These are phyloP conservation scores for Drosophila ambigua DNA, from an alignment of 1,140 invertebrate genomes.

Conservation along the genomic window DNA sequence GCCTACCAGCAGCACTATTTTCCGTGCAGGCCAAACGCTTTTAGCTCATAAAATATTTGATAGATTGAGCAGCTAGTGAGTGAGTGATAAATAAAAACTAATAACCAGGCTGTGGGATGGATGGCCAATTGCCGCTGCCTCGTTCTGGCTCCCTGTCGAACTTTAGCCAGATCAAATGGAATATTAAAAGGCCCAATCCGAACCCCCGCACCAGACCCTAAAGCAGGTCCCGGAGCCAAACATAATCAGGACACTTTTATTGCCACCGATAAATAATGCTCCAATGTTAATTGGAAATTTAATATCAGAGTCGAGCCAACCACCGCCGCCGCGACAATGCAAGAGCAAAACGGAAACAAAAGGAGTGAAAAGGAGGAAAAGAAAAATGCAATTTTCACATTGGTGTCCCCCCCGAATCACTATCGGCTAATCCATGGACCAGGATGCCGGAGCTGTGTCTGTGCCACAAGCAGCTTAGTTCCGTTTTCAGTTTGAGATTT, in stretches of 20 bases:
- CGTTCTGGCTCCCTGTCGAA: background rate
- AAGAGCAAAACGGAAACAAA: background rate
- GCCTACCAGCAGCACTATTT: slow-evolving; percentile 1
- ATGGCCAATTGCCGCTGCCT: background rate
- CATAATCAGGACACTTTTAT: slow-evolving; percentile 82
- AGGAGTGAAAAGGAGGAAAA: background rate
- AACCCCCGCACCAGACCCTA: background rate
- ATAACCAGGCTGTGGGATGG: slow-evolving; percentile 28
- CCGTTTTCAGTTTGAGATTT: slow-evolving; percentile 2
- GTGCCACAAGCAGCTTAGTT: slow-evolving; percentile 38
- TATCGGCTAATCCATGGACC: slow-evolving; percentile 1
- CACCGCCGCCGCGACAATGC: slow-evolving; percentile 9
- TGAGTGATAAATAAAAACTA: slow-evolving; percentile 74
- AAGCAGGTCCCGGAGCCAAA: slow-evolving; percentile 23
- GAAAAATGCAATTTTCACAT: slow-evolving; percentile 49
- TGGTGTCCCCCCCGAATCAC: background rate
- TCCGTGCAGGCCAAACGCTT: background rate
- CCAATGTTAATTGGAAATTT: slow-evolving; percentile 80
- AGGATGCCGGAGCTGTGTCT: background rate
- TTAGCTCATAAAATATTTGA: slow-evolving; percentile 64
- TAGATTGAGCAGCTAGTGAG: slow-evolving; percentile 50
- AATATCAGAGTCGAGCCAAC: slow-evolving; percentile 42
- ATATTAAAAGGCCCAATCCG: slow-evolving; percentile 50
- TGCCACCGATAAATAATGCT: slow-evolving; percentile 78
- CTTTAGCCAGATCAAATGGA: slow-evolving; percentile 61